Conservation (phyloP, 2,113 vertebrate species). For the Conger conger region DNA sequence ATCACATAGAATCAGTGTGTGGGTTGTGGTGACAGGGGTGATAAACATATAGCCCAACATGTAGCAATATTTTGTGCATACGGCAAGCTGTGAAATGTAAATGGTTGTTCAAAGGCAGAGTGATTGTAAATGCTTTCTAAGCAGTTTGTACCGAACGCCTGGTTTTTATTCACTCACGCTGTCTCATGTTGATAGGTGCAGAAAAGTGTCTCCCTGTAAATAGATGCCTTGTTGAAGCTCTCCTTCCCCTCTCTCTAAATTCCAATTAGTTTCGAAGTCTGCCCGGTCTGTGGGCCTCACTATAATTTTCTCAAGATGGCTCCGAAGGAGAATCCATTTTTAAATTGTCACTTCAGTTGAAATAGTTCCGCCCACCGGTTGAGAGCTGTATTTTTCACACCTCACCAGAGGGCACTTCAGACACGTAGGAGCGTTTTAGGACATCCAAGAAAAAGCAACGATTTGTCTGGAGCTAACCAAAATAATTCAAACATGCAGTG, state of each 20-base stretch:
- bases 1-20: neutral
- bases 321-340: constrained; percentile 37
- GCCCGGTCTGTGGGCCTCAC: neutral
- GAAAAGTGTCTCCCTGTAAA: neutral
- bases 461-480: constrained; percentile 16
- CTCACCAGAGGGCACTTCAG: constrained; percentile 36
- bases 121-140: neutral
- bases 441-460: neutral
- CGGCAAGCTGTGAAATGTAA: neutral
- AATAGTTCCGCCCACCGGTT: constrained; percentile 39
- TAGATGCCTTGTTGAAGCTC: neutral
- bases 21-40: neutral
- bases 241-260: neutral
- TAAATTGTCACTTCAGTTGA: constrained; percentile 50
- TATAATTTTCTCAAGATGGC: constrained; percentile 41
- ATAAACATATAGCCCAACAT: neutral
- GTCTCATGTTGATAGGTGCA: neutral
- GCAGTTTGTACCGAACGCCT: neutral
- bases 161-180: neutral
- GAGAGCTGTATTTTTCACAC: constrained; percentile 14
- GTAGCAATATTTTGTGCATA: neutral
- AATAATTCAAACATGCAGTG: constrained; percentile 34
- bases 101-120: neutral
- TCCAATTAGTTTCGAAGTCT: neutral
- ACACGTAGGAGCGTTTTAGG: neutral